Base-by-base conservation (phyloP, 2,113 vertebrate species). In the Lanius ludovicianus region DNA sequence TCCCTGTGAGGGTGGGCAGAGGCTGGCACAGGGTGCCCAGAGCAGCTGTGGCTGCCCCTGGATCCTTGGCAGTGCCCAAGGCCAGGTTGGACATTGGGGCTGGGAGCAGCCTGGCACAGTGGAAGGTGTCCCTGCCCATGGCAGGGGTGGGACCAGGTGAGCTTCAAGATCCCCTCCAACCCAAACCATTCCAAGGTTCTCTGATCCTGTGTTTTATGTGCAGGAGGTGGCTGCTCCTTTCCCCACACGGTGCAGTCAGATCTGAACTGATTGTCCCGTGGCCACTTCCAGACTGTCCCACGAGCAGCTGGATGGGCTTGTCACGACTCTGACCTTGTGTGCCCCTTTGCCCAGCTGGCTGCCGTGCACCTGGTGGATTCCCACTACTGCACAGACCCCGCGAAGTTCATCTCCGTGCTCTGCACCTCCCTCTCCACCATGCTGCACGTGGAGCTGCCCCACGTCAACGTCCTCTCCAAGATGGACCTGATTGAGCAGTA, bases 401-500 rank as follows among this genome's bases (percentile, higher is more conserved):
- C 98, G 91, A 99, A 99, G 98, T 99, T 99, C 98, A 99, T 99
- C 97, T 99, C 99, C 0, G 98, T 99, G 5, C 98, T 99, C 39
- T 99, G 99, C 92, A 99, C 99, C 17, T 99, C 99, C 0, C 97
- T 99, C 30, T 98, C 98, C 96, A 99, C 99, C 90, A 99, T 99
- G 99, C 98, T 99, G 83, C 99, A 99, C 1, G 98, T 99, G 95
- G 99, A 99, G 70, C 98, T 99, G 84, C 99, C 99, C 37, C 99
- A 99, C 1, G 97, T 99, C 96, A 99, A 99, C 31, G 31, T 99
- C 74, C 99, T 99, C 39, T 99, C 99, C 96, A 99, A 99, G 98
- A 99, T 99, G 98, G 99, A 99, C 90, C 98, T 99, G 70, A 99
- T 99, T 4, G 99, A 99, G 93, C 99, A 99, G 84, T 99, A 99